These are phyloP conservation scores for Craseonycteris thonglongyai DNA, from an alignment of 2,113 vertebrate species.

Conservation along the genomic window DNA sequence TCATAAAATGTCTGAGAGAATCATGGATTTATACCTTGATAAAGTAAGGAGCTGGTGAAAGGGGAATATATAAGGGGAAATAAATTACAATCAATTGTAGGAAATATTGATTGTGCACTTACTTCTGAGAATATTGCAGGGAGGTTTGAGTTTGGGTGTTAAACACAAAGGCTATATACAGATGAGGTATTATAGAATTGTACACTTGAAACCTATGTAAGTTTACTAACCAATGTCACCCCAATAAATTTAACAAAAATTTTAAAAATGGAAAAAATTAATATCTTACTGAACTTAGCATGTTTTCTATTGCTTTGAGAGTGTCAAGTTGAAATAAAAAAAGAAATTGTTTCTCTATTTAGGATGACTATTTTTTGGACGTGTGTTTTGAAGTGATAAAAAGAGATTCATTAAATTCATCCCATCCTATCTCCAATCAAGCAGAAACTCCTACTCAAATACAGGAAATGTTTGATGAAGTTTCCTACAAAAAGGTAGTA, in stretches of 20 bases:
- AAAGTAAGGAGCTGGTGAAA: neutral
- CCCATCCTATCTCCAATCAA: conserved; percentile 53
- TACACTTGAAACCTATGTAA: too few relatives aligned
- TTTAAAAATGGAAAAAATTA: too few relatives aligned
- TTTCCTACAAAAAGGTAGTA: conserved; percentile 64
- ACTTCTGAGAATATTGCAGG: neutral
- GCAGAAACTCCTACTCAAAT: conserved; percentile 61
- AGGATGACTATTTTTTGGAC: conserved; percentile 49
- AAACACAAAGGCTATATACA: too few relatives aligned
- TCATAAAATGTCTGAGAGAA: neutral
- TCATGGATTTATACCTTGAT: neutral
- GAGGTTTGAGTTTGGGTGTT: too few relatives aligned
- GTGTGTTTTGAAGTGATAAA: conserved; percentile 60
- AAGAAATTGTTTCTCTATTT: neutral
- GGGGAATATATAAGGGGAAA: neutral
- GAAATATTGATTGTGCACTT: neutral
- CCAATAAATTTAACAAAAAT: too few relatives aligned
- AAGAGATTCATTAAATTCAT: conserved; percentile 62
- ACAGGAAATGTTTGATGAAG: conserved; percentile 52
- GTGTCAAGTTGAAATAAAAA: neutral
- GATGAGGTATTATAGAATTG: too few relatives aligned
- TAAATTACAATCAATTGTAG: neutral
- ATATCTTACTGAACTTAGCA: neutral
- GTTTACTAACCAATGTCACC: too few relatives aligned
- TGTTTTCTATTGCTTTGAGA: neutral